Evolutionary conservation across 2,113 vertebrate genomes (phyloP), one percentile per base, ranked within the genome.

Genomic region (Turdus rufiventris): DNA sequence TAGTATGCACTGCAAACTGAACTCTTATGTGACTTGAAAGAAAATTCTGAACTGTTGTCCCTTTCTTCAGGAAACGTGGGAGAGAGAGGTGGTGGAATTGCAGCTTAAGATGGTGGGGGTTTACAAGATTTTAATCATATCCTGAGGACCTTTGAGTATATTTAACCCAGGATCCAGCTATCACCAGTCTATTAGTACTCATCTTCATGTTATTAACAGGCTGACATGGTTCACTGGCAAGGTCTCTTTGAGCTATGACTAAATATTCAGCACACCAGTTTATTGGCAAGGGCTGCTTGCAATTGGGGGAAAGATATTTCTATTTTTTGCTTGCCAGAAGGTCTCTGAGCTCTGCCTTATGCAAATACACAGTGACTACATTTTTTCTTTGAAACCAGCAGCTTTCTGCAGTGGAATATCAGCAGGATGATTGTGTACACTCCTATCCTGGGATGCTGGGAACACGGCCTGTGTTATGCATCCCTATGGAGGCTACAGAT

Each of bases 381-480:
- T 50, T 58, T 87, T 92, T 78, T 61, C 70, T 91, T 81, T 79
- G 80, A 94, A 92, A 87, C 20, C 40, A 54, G 71, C 31, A 65
- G n/a, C 28, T 82, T 87, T 48, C 70, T 73, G 51, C 73, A 50
- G 68, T 12, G 53, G 58, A 72, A 57, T 33, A 62, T 51, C 67
- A 53, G 36, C 3, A 5, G 26, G 65, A 77, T 5, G 5, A 24
- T 57, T 75, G 23, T 34, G 28, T 57, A 54, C 21, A 8, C 34
- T 72, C 34, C 40, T 53, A 1, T 24, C 2, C 1, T 0, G 4
- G 57, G 70, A 47, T 23, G 40, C 36, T 72, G 74, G 56, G 62
- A 74, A 45, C 57, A 43, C 0, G 0, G 57, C 54, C 50, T 1
- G 0, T 42, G 50, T 48, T 43, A 34, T 20, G 47, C 1, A 1